Percentiles rank a stretch among this genome's conserved stretches.
These are phyloP conservation scores for Luscinia megarhynchos DNA, from an alignment of 2,797 vertebrate genomes.

Conservation along the genomic window DNA sequence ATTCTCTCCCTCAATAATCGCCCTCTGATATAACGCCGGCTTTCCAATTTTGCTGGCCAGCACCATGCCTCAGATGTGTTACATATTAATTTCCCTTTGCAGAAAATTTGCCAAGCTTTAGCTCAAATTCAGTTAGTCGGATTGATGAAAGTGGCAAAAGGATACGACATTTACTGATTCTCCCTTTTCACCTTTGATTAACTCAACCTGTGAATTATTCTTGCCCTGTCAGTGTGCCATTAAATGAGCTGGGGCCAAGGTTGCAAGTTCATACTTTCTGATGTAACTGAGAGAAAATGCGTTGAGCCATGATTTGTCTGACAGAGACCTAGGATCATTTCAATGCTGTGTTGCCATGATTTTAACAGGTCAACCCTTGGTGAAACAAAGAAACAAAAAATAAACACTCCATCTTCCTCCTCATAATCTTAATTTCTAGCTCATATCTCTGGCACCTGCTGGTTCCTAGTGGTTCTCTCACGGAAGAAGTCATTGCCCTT, in stretches of 20 bases:
- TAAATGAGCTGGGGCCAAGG: constrained; percentile 77
- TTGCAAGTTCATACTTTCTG: constrained; percentile 77
- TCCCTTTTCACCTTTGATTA: constrained; percentile 99
- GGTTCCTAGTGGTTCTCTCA: background rate
- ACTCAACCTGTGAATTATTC: constrained; percentile 89
- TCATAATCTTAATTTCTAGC: background rate
- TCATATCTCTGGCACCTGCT: background rate
- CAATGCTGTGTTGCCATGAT: constrained; percentile 58
- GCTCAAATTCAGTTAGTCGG: constrained; percentile 97
- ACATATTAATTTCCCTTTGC: constrained; percentile 98
- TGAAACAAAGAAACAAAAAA: constrained; percentile 40
- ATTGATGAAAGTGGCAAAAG: constrained; percentile 99
- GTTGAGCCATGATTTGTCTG: constrained; percentile 68
- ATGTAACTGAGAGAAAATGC: constrained; percentile 71
- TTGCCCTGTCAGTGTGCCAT: constrained; percentile 90
- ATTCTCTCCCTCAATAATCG: constrained; percentile 88
- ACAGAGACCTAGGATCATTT: constrained; percentile 72
- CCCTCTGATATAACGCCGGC: constrained; percentile 81
- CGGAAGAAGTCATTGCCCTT: background rate
- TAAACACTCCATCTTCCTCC: background rate
- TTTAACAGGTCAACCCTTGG: constrained; percentile 52
- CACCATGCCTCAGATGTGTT: constrained; percentile 91
- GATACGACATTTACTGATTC: constrained; percentile 98
- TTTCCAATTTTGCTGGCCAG: constrained; percentile 87
- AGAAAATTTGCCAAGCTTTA: constrained; percentile 90